Evolutionary conservation across 1,140 invertebrate species (phyloP).

Genomic region (Zaprionus gabonicus): DNA sequence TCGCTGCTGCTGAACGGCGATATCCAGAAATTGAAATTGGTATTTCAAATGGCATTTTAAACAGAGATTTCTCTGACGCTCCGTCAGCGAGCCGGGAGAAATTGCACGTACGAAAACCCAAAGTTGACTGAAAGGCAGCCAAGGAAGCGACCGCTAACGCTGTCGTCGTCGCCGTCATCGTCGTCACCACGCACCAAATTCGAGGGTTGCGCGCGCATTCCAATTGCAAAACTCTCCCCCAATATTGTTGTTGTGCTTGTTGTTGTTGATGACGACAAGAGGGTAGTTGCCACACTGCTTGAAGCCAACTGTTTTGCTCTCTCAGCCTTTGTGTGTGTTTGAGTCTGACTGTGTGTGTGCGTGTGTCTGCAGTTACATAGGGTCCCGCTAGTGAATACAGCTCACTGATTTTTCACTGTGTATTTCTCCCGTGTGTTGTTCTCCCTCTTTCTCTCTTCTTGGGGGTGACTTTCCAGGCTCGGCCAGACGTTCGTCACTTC

Average conservation of each 20-base stretch:
- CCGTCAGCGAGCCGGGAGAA: constrained; percentile 82
- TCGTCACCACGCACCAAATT: constrained; percentile 50
- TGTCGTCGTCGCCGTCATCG: constrained; percentile 42
- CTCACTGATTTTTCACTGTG: constrained; percentile 68
- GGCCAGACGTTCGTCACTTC: constrained; percentile 33
- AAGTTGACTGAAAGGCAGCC: constrained; percentile 83
- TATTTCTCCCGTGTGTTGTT: constrained; percentile 37
- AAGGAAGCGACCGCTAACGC: constrained; percentile 65
- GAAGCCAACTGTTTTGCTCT: constrained; percentile 4
- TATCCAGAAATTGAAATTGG: constrained; percentile 13
- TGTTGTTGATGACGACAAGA: constrained; percentile 30
- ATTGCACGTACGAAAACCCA: constrained; percentile 84
- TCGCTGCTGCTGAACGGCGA: not conserved
- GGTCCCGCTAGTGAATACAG: constrained; percentile 45
- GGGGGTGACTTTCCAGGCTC: constrained; percentile 64
- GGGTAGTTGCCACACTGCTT: constrained; percentile 23
- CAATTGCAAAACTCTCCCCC: constrained; percentile 77
- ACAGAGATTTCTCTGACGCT: constrained; percentile 39
- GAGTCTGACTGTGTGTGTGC: not conserved
- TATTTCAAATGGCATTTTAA: constrained; percentile 19
- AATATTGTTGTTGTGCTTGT: constrained; percentile 25
- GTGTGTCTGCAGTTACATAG: constrained; percentile 10
- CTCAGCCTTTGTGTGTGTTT: constrained; percentile 17
- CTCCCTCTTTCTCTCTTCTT: constrained; percentile 1
- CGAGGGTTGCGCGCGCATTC: constrained; percentile 78